Base-by-base conservation (phyloP, 2,797 vertebrate genomes). In the Psittacula derbiana region DNA sequence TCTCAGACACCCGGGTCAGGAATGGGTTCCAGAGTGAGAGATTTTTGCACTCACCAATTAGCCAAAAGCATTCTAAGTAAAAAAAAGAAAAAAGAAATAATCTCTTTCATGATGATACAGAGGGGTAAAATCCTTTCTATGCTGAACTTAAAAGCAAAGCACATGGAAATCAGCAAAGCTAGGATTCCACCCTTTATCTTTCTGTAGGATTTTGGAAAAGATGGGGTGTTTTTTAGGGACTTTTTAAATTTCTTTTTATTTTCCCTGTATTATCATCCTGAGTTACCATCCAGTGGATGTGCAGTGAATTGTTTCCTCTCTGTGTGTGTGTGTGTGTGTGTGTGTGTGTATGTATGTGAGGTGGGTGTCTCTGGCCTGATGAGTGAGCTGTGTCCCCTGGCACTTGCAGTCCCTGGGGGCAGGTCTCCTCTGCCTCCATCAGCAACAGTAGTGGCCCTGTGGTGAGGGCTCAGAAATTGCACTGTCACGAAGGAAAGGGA, bases 271-370 rank as follows among this genome's bases (percentile, higher is more conserved):
- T 64, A 62, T 70, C 27, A 87, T 8, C 9, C 7, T 41, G n/a
- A 86, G 41, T 64, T 86, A 36, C 30, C 30, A 75, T 40, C 30
- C 30, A 53, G 55, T 25, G n/a, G 23, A 36, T 36, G 33, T 58
- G 16, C 20, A 50, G 6, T 43, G 30, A 36, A 30, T 36, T 74
- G 3, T 44, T 73, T 78, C 50, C 44, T 66, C 18, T 6, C 20
- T 11, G 13, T 7, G 5, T 36, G 5, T 33, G 3, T 3, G 1
- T 8, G 33, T 36, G 36, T 36, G 36, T 33, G 3, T 3, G 1
- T 6, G 23, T 11, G 13, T 7, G 5, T 36, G 5, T 36, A 8
- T 36, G 36, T 33, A 3, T 3, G 1, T 18, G 19, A 52, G 16
- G 40, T 78, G 61, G 9, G 18, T 44, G 16, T 38, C 52, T 75